phyloP scores from a whole-genome alignment of 2,888 invertebrate genomes.

The Andrena praecox region DNA sequence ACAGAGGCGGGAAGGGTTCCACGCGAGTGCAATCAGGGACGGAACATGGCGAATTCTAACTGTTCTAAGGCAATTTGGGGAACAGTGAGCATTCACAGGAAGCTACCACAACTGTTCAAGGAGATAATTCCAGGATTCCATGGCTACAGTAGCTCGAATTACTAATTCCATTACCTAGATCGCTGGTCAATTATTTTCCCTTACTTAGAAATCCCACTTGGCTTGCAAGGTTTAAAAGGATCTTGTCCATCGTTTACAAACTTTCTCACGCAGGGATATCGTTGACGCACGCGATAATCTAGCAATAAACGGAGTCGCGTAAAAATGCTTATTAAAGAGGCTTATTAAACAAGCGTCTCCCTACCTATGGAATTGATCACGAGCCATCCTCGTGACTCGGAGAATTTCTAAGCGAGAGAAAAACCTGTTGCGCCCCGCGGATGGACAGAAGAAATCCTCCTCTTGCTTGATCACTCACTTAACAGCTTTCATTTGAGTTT shows the following conservation, averaged over 20 bases:
- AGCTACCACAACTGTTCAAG: too few relatives aligned
- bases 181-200: too few relatives aligned
- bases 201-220: too few relatives aligned
- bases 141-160: too few relatives aligned
- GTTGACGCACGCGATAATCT: background rate
- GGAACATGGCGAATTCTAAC: slow-evolving; percentile 19
- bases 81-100: too few relatives aligned
- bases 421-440: slow-evolving; percentile 49
- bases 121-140: too few relatives aligned
- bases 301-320: background rate
- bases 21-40: slow-evolving; percentile 48
- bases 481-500: slow-evolving; percentile 74
- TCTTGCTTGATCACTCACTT: slow-evolving; percentile 63
- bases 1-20: slow-evolving; percentile 2
- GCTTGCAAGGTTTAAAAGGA: background rate
- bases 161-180: too few relatives aligned
- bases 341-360: slow-evolving; percentile 13
- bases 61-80: too few relatives aligned
- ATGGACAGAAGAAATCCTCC: slow-evolving; percentile 57
- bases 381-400: slow-evolving; percentile 20
- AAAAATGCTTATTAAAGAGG: background rate
- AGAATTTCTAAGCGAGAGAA: slow-evolving; percentile 48
- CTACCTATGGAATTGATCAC: slow-evolving; percentile 24
- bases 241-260: too few relatives aligned
- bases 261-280: background rate